These are phyloP conservation scores for Poeciliopsis occidentalis DNA, from an alignment of 2,113 vertebrate species.

Conservation along the genomic window DNA sequence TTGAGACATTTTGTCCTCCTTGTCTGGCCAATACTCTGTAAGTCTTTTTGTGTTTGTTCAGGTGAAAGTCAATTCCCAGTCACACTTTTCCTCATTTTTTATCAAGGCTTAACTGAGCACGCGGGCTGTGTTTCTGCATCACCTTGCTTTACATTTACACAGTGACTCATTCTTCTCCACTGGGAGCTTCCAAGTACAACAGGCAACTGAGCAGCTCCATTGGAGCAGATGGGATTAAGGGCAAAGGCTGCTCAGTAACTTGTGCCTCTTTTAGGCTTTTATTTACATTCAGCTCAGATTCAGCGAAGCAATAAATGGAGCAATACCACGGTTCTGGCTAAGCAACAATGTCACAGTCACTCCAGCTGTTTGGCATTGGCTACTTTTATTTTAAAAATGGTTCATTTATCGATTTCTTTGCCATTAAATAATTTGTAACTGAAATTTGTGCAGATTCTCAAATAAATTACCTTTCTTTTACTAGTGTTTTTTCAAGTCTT, in stretches of 20 bases:
- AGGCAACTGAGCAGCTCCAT: slow-evolving; percentile 48
- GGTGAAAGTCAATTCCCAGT: slow-evolving; percentile 42
- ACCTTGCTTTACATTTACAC: slow-evolving; percentile 53
- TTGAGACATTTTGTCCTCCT: slow-evolving; percentile 27
- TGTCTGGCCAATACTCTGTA: slow-evolving; percentile 11
- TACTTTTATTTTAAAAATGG: slow-evolving; percentile 11
- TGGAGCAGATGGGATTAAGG: slow-evolving; percentile 65
- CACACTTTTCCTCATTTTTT: slow-evolving; percentile 9
- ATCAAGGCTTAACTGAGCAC: slow-evolving; percentile 30
- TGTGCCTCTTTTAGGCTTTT: slow-evolving; percentile 42
- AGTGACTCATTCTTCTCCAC: slow-evolving; percentile 14
- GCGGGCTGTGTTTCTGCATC: slow-evolving; percentile 40
- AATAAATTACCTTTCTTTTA: not conserved
- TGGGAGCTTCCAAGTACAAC: slow-evolving; percentile 23
- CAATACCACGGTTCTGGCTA: slow-evolving; percentile 7
- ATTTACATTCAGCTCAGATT: slow-evolving; percentile 34
- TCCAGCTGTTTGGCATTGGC: not conserved
- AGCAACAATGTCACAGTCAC: not conserved
- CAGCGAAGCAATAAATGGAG: slow-evolving; percentile 6
- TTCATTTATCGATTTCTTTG: not conserved
- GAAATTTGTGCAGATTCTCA: not conserved
- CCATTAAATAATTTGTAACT: not conserved
- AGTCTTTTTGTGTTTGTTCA: slow-evolving; percentile 21
- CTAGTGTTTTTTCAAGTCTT: not conserved
- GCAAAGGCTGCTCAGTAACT: slow-evolving; percentile 41